A percentile compares a stretch with the other conserved stretches of the same genome.
phyloP scores from a whole-genome alignment of 2,888 invertebrate species.

The Orthosia incerta region DNA sequence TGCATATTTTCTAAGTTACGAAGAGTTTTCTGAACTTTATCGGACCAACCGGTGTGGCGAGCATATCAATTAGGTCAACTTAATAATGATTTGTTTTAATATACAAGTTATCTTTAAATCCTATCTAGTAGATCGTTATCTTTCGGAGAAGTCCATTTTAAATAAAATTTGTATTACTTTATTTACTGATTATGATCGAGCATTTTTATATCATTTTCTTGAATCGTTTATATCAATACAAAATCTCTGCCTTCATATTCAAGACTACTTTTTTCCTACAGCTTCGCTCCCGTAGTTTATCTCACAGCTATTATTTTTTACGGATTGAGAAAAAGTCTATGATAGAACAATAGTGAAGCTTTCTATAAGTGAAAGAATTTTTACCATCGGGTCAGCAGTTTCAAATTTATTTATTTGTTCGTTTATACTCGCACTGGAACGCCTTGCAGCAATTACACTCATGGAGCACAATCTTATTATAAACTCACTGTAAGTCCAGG shows the following conservation, averaged over 20 bases:
- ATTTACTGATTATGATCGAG: not conserved
- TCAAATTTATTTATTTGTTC: not conserved
- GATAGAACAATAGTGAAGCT: not conserved
- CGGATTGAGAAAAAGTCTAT: not conserved
- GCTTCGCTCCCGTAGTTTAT: not conserved
- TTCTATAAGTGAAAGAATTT: not conserved
- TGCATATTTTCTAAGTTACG: slow-evolving; percentile 47
- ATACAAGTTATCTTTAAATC: not conserved
- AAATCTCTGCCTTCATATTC: not conserved
- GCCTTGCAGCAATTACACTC: too few relatives aligned
- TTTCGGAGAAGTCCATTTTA: not conserved
- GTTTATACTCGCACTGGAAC: too few relatives aligned
- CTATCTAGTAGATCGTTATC: not conserved
- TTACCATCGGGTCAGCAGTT: not conserved
- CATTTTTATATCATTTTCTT: not conserved
- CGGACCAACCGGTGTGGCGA: slow-evolving; percentile 40
- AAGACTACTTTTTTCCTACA: not conserved
- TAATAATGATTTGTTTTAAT: slow-evolving; percentile 1
- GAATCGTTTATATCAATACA: slow-evolving; percentile 8
- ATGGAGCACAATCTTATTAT: too few relatives aligned
- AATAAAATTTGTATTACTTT: slow-evolving; percentile 10
- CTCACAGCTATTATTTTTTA: too few relatives aligned
- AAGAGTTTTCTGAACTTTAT: slow-evolving; percentile 44
- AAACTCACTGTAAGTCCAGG: too few relatives aligned
- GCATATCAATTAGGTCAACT: slow-evolving; percentile 43